phyloP scores from a whole-genome alignment of 2,113 vertebrate genomes.

The Megaptera novaeangliae region DNA sequence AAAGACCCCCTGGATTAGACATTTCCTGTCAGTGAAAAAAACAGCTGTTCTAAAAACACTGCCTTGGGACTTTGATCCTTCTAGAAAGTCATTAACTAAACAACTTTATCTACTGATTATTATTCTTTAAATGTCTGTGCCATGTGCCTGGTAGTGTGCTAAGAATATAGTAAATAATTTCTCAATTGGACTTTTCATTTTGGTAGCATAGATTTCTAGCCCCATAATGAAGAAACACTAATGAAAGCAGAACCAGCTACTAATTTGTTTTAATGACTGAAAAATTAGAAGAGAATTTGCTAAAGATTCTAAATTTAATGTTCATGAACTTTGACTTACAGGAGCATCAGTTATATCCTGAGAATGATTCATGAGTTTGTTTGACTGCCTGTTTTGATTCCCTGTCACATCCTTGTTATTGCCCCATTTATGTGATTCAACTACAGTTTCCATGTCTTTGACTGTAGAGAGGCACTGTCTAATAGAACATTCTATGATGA shows the following conservation, averaged over 20 bases:
- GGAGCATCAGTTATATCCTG: not conserved
- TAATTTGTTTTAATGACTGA: not conserved
- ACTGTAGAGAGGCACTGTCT: not conserved
- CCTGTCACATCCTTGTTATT: not conserved
- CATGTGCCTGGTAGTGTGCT: not conserved
- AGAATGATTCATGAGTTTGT: not conserved
- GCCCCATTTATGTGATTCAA: not conserved
- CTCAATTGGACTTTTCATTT: not conserved
- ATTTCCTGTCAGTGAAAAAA: not conserved
- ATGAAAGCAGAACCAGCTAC: not conserved
- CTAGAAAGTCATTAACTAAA: not conserved
- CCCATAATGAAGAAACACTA: not conserved
- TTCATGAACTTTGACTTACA: slow-evolving; percentile 9
- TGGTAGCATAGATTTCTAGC: not conserved
- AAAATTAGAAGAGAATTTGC: slow-evolving; percentile 15
- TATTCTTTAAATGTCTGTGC: not conserved
- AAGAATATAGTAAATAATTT: not conserved
- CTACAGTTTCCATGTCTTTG: not conserved
- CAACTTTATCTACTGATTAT: not conserved
- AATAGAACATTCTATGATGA: not conserved
- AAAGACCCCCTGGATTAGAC: not conserved
- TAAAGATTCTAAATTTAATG: slow-evolving; percentile 10
- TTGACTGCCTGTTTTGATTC: not conserved
- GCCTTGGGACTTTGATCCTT: not conserved
- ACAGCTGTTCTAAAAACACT: slow-evolving; percentile 6